These are phyloP conservation scores for Cirrhinus mrigala DNA, from an alignment of 2,797 vertebrate species.

Conservation along the genomic window DNA sequence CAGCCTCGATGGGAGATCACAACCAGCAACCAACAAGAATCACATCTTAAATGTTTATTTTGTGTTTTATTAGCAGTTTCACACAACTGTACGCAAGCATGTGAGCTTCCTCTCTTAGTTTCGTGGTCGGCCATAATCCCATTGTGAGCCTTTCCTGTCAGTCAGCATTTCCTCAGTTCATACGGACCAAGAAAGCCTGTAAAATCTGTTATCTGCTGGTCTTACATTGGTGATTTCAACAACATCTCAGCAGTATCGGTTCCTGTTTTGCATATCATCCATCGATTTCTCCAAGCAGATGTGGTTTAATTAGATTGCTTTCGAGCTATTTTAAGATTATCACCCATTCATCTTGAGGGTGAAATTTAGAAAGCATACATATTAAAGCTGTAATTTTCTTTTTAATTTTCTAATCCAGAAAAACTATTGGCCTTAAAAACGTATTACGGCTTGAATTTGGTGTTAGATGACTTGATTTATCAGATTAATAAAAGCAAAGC, in stretches of 20 bases:
- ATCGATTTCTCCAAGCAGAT: conserved; percentile 8
- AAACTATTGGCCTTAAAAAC: conserved; percentile 16
- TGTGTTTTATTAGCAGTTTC: conserved; percentile 36
- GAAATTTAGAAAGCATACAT: conserved; percentile 5
- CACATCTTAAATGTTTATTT: conserved; percentile 48
- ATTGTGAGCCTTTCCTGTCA: conserved; percentile 41
- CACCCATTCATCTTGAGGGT: not conserved
- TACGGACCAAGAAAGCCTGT: conserved; percentile 14
- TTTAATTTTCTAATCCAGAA: not conserved
- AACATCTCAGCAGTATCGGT: conserved; percentile 5
- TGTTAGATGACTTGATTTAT: conserved; percentile 33
- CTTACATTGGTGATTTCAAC: conserved; percentile 2
- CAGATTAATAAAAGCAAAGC: conserved; percentile 28
- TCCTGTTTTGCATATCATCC: conserved; percentile 22
- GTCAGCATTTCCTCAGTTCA: conserved; percentile 23
- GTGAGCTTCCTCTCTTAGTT: conserved; percentile 33
- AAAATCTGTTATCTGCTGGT: conserved; percentile 13
- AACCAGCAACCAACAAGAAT: conserved; percentile 56
- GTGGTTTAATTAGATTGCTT: conserved; percentile 14
- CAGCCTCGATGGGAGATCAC: conserved; percentile 35
- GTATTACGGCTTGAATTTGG: conserved; percentile 24
- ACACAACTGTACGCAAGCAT: conserved; percentile 32
- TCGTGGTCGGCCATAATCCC: conserved; percentile 38
- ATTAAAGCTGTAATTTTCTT: not conserved
- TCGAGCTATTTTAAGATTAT: conserved; percentile 14